Evolutionary conservation across 2,113 vertebrate species (phyloP).

Genomic region (Mandrillus leucophaeus): DNA sequence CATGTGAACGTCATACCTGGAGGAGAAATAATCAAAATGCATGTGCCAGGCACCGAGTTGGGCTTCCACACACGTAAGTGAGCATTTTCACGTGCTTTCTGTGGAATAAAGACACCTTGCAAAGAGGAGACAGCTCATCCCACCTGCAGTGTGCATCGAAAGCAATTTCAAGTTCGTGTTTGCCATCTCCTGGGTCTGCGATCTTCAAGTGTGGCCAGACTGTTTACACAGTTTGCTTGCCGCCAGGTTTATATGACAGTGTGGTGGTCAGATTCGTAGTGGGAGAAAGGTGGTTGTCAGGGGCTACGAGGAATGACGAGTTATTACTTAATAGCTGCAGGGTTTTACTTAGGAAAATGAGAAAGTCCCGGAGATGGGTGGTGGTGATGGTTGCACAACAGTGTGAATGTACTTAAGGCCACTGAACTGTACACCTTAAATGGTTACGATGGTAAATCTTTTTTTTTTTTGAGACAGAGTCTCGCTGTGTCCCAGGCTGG

Average conservation of each 20-base stretch:
- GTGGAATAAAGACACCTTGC: background rate
- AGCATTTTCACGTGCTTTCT: background rate
- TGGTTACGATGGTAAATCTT: background rate
- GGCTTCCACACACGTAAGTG: background rate
- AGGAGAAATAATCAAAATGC: background rate
- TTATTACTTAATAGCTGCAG: background rate
- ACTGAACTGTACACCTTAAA: background rate
- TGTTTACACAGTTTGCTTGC: background rate
- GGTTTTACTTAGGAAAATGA: background rate
- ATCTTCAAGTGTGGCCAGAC: background rate
- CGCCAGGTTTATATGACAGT: background rate
- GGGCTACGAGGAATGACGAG: background rate
- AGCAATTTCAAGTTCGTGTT: background rate
- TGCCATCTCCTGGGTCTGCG: background rate
- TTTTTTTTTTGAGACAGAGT: too few species aligned
- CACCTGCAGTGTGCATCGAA: fast-evolving
- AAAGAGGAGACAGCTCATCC: background rate
- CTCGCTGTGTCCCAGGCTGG: too few species aligned
- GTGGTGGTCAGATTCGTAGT: background rate
- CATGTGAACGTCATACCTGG: background rate
- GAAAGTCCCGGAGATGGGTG: too few species aligned
- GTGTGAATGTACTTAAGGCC: background rate
- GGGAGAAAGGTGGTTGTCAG: background rate
- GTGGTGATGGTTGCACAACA: background rate
- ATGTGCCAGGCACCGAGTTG: background rate